Evolutionary conservation across 2,888 invertebrate genomes (phyloP), one percentile per base, ranked within the genome.

Genomic region (Epirrhoe tristata): DNA sequence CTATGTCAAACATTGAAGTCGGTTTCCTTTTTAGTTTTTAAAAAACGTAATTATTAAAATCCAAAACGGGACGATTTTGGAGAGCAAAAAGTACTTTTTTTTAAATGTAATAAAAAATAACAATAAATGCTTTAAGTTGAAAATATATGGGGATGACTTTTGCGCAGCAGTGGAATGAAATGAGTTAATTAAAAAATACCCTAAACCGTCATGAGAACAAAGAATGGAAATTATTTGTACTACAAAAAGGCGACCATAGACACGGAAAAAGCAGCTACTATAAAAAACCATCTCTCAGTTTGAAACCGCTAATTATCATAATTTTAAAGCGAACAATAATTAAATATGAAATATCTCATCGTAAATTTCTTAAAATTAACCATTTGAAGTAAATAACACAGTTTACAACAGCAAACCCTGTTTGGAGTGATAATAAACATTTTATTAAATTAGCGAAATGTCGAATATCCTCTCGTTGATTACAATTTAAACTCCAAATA

Each of bases 401-500:
- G 31, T 46, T 46, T 57, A 39, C 16, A 7, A 58, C 12, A 16
- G 32, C n/a, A 51, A 36, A 58, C 12, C 36, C 36, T 51, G 46
- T 43, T 54, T 54, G 16, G 34, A 43, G 46, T 16, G 4, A 32
- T 48, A 59, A 59, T 55, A 54, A 59, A 53, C 32, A 48, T 48
- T 54, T 54, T 36, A 58, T 56, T 60, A 65, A 34, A 59, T 43
- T 60, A 60, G 56, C 34, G 56, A 56, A 52, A 24, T 32, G 34
- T 43, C 52, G 51, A 56, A 12, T 56, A 60, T 52, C n/a, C 31
- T 53, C 17, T 34, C 54, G 50, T 48, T 60, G 46, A 53, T 17
- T 53, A 60, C 31, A 53, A 54, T 61, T 61, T 39, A 7, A 31
- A 59, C 59, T 34, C 17, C 10, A 43, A 59, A 36, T 51, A 17